A percentile compares a stretch with the other conserved stretches of the same genome.
Conservation (phyloP, 2,888 invertebrate species). For the Keiferia lycopersicella region DNA sequence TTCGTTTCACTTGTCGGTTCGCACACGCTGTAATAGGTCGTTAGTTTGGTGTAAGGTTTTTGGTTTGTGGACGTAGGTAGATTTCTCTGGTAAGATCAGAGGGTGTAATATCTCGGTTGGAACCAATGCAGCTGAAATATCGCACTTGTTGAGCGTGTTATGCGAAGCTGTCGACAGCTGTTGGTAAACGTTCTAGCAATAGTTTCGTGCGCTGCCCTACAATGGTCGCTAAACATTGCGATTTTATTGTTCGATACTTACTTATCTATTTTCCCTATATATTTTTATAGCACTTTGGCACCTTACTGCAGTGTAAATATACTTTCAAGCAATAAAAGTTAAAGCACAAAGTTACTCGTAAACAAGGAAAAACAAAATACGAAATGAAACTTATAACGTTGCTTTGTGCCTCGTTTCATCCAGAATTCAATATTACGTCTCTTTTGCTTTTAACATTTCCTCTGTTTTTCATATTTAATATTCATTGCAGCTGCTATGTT, state of each 20-base stretch:
- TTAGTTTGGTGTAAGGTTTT: background rate
- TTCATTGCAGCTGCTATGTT: background rate
- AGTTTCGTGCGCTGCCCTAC: background rate
- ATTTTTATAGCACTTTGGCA: background rate
- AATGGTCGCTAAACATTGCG: background rate
- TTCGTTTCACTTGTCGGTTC: slow-evolving; percentile 1
- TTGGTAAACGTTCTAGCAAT: background rate
- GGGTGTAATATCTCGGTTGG: slow-evolving; percentile 1
- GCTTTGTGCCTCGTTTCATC: background rate
- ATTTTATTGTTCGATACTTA: background rate
- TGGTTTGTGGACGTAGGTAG: background rate
- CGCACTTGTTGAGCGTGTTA: slow-evolving; percentile 18
- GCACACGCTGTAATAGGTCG: slow-evolving; percentile 4
- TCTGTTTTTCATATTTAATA: background rate
- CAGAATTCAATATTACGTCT: background rate
- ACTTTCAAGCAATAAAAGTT: too few species aligned
- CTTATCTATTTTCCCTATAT: background rate
- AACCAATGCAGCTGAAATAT: slow-evolving; percentile 6
- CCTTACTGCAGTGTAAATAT: too few species aligned
- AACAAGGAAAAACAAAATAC: slow-evolving; percentile 3
- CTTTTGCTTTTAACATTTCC: background rate
- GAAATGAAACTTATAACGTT: background rate
- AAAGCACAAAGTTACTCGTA: background rate
- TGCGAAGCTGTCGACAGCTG: slow-evolving; percentile 7
- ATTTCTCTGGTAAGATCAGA: slow-evolving; percentile 11